Conservation (phyloP, 2,113 vertebrate species). For the Ptychochromis oligacanthus region DNA sequence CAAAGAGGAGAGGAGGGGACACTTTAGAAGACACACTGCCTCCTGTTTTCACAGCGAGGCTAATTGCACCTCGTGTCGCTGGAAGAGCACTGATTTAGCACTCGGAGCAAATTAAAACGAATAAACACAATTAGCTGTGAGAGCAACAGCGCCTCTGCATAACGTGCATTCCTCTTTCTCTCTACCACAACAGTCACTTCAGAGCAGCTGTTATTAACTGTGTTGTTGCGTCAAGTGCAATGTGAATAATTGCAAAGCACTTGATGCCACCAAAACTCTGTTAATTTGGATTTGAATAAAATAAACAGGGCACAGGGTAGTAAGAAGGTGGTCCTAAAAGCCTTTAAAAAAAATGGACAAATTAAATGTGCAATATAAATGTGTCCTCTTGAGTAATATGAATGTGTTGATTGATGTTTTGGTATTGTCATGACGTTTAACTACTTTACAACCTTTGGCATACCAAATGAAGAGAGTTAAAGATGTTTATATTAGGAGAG, state of each 20-base stretch:
- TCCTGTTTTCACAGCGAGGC: conserved; percentile 68
- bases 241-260: conserved; percentile 75
- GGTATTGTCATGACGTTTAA: background rate
- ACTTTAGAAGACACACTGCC: conserved; percentile 58
- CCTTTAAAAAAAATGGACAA: background rate
- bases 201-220: conserved; percentile 70
- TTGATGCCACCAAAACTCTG: conserved; percentile 64
- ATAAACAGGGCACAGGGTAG: conserved; percentile 32
- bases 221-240: conserved; percentile 64
- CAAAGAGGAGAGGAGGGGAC: conserved; percentile 45
- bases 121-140: conserved; percentile 81
- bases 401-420: background rate
- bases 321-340: conserved; percentile 7
- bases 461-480: background rate
- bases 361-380: background rate
- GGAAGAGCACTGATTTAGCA: conserved; percentile 80
- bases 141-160: conserved; percentile 62
- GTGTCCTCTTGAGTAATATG: conserved; percentile 1
- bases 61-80: conserved; percentile 74
- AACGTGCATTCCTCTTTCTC: conserved; percentile 56
- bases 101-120: conserved; percentile 82
- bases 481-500: background rate
- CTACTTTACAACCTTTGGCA: background rate
- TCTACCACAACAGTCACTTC: conserved; percentile 52
- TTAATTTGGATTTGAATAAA: conserved; percentile 67